Evolutionary conservation across 2,888 invertebrate genomes (phyloP).

Genomic region (Enchytraeus crypticus): DNA sequence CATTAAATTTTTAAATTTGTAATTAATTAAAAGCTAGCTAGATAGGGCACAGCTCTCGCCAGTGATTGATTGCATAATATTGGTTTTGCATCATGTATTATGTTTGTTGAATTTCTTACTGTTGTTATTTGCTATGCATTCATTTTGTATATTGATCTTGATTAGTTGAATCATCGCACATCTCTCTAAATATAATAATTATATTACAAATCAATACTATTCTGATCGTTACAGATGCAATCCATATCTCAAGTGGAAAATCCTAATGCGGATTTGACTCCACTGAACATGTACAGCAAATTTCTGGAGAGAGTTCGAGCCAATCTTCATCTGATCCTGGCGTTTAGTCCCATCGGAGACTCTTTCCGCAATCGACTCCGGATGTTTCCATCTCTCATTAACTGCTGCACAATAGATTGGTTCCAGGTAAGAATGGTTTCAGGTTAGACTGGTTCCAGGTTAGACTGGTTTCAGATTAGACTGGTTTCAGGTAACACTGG

Average conservation of each 20-base stretch:
- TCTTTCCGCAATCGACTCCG: constrained; percentile 45
- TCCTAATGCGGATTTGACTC: constrained; percentile 40
- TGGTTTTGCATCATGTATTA: too few species aligned
- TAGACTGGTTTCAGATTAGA: background rate
- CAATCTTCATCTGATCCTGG: constrained; percentile 45
- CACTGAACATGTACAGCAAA: constrained; percentile 47
- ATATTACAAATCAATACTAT: too few species aligned
- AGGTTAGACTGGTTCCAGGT: constrained; percentile 3
- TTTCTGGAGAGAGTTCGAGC: constrained; percentile 43
- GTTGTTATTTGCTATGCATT: too few species aligned
- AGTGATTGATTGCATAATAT: too few species aligned
- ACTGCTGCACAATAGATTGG: constrained; percentile 49
- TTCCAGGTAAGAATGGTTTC: constrained; percentile 44
- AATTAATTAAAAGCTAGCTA: too few species aligned
- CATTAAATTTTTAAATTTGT: too few species aligned
- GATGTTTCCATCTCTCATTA: constrained; percentile 49
- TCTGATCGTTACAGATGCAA: constrained; percentile 38
- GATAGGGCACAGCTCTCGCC: too few species aligned
- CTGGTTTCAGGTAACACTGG: background rate
- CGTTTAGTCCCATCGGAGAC: constrained; percentile 48
- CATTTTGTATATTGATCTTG: too few species aligned
- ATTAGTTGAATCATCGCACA: too few species aligned
- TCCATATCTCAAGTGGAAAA: constrained; percentile 39
- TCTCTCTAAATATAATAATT: too few species aligned
- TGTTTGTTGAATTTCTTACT: too few species aligned